Evolutionary conservation across 2,888 invertebrate species (phyloP), one percentile per base, ranked within the genome.

Genomic region (Drosophila neotestacea): DNA sequence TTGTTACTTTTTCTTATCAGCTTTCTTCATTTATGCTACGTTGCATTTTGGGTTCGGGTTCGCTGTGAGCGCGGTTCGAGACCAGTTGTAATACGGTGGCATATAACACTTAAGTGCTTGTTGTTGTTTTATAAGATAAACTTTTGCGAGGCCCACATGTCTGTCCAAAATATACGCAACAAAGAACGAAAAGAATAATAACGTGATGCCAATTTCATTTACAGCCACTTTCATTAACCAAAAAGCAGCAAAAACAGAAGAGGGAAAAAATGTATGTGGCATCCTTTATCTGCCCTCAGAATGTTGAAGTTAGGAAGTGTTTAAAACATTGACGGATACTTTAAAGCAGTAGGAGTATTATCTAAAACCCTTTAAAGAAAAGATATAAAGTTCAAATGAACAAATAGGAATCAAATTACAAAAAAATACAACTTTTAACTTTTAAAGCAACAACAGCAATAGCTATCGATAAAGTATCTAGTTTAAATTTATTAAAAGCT

Each of bases 71-170:
- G 39, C 59, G 59, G 36, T 32, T 63, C 56, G 28, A 44, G 61
- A 22, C 68, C 70, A 68, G 86, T 84, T 85, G 85, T 88, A 85
- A 85, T 75, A 80, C 85, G 85, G 85, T 89, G 89, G 85, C 85
- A 85, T 86, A 85, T 87, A 85, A 89, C 85, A 89, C 89, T 85
- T 85, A 85, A 85, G 85, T 89, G 85, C 75, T 78, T 87, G 89
- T 87, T 85, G 88, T 89, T 87, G 82, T 81, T 88, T 78, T 86
- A 89, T 89, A 89, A 85, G 85, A 85, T 85, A 85, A 89, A 84
- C 74, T 77, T 70, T 73, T 46, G 76, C 73, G 46, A 66, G 73
- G 67, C 86, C 86, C 86, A 83, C 83, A 88, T 85, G 72, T 68
- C 66, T 55, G 64, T 38, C 61, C 67, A 51, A 48, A 55, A 39